phyloP scores from a whole-genome alignment of 92 coral and sea anemone genomes.

The Porites lobata region DNA sequence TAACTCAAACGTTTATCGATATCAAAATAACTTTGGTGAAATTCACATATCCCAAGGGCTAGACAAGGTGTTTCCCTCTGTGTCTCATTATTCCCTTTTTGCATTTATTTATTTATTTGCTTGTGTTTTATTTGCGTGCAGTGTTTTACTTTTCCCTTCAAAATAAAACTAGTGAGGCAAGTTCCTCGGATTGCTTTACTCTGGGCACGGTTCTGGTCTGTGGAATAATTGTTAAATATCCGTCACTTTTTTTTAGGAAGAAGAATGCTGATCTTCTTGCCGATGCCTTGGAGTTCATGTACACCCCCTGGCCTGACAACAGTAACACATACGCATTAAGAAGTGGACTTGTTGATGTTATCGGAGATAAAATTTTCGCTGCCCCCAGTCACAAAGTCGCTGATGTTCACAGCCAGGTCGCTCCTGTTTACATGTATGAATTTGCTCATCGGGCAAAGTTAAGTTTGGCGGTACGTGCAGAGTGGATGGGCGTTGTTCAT shows the following conservation, averaged over 20 bases:
- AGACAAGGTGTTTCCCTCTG: too few species aligned
- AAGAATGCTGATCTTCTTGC: slow-evolving; percentile 31
- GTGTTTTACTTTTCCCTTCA: too few species aligned
- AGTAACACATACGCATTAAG: slow-evolving; percentile 35
- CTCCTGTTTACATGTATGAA: slow-evolving; percentile 64
- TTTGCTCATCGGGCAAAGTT: slow-evolving; percentile 43
- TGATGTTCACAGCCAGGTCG: slow-evolving; percentile 45
- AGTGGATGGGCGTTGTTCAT: slow-evolving; percentile 45
- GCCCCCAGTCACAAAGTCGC: slow-evolving; percentile 69
- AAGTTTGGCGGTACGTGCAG: not conserved
- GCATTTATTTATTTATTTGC: too few species aligned
- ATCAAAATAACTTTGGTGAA: too few species aligned
- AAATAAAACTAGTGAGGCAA: too few species aligned
- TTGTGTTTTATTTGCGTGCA: too few species aligned
- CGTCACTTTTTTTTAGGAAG: not conserved
- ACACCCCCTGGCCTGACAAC: slow-evolving; percentile 63
- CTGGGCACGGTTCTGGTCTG: too few species aligned
- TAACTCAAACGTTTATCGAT: too few species aligned
- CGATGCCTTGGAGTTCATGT: slow-evolving; percentile 65
- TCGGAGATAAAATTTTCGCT: slow-evolving; percentile 52
- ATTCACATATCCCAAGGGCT: too few species aligned
- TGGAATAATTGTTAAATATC: too few species aligned
- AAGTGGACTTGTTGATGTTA: slow-evolving; percentile 48
- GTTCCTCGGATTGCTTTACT: too few species aligned
- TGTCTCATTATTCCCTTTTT: too few species aligned